Evolutionary conservation across 2,888 invertebrate genomes (phyloP).

Genomic region (Gymnocheta viridis): DNA sequence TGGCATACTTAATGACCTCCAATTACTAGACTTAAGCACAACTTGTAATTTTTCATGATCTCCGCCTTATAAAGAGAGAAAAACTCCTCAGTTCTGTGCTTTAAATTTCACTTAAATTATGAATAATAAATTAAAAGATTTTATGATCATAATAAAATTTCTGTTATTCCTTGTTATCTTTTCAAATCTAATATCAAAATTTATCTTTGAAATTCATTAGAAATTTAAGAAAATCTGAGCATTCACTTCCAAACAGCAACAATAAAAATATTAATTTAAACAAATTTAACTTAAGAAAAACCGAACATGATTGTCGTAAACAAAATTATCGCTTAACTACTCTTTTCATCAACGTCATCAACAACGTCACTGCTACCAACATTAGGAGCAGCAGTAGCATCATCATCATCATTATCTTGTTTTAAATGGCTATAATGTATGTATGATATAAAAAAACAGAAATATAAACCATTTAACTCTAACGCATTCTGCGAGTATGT

Average conservation of each 20-base stretch:
- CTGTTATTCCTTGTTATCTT: background rate
- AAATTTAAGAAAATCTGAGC: background rate
- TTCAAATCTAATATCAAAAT: background rate
- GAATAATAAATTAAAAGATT: background rate
- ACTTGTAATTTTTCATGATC: too few species aligned
- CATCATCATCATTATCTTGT: conserved; percentile 8
- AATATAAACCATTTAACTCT: conserved; percentile 52
- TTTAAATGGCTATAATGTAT: conserved; percentile 12
- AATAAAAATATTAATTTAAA: conserved; percentile 14
- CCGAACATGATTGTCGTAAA: conserved; percentile 41
- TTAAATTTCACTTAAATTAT: conserved; percentile 2
- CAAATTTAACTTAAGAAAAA: conserved; percentile 41
- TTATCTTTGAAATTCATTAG: background rate
- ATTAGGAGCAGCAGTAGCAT: background rate
- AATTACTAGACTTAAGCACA: too few species aligned
- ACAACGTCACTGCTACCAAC: background rate
- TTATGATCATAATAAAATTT: background rate
- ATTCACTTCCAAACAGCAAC: background rate
- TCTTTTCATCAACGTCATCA: conserved; percentile 51
- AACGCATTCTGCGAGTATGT: conserved; percentile 33
- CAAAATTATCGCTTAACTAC: conserved; percentile 50
- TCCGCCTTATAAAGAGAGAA: too few species aligned
- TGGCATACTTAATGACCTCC: too few species aligned
- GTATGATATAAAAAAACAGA: background rate
- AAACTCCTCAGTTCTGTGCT: too few species aligned